Evolutionary conservation across 2,113 vertebrate genomes (phyloP).

Genomic region (Actenoides hombroni): DNA sequence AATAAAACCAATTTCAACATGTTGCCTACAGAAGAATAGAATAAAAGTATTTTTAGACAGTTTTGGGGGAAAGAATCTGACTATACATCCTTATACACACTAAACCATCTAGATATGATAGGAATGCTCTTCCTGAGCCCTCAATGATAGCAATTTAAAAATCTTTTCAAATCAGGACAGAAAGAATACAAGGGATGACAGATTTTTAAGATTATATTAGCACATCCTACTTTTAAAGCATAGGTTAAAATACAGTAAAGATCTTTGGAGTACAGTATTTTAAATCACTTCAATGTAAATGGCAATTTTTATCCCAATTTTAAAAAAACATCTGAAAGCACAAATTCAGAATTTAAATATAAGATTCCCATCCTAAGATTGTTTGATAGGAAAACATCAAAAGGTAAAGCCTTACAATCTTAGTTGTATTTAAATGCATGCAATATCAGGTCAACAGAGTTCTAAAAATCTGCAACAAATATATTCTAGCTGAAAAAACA

Average conservation of each 20-base stretch:
- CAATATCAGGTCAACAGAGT: background rate
- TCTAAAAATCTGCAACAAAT: background rate
- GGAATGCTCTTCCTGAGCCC: background rate
- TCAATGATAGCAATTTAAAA: background rate
- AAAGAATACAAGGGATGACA: background rate
- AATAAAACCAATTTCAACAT: background rate
- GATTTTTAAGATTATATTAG: background rate
- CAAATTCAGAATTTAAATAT: background rate
- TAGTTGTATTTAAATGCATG: background rate
- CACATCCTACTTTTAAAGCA: background rate
- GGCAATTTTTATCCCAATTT: background rate
- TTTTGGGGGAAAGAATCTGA: background rate
- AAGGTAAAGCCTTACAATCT: background rate
- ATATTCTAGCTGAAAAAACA: background rate
- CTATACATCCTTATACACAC: background rate
- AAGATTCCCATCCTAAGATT: background rate
- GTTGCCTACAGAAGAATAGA: background rate
- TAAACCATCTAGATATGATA: background rate
- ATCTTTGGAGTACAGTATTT: background rate
- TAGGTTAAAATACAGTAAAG: background rate
- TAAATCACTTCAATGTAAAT: background rate
- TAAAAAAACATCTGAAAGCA: background rate
- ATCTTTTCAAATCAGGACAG: background rate
- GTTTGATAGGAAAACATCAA: background rate
- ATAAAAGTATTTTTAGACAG: background rate